phyloP scores from a whole-genome alignment of 2,888 invertebrate genomes.

The Amiota mariae region DNA sequence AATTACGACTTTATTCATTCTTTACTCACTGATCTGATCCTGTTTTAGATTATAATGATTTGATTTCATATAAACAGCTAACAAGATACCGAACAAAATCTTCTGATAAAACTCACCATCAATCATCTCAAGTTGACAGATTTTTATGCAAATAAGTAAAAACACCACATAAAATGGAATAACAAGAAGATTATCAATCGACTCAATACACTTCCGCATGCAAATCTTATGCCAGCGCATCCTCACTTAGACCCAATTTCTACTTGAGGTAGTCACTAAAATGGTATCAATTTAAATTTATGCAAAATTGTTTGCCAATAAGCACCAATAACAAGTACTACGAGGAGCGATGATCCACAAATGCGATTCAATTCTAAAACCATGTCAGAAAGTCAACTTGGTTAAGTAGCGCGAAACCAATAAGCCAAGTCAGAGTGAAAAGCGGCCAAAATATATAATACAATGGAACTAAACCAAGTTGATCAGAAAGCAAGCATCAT shows the following conservation, averaged over 20 bases:
- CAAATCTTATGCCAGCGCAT: conserved; percentile 45
- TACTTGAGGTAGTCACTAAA: conserved; percentile 1
- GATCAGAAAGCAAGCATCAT: conserved; percentile 35
- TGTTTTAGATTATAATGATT: too few species aligned
- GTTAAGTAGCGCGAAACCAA: conserved; percentile 48
- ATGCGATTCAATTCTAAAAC: neutral
- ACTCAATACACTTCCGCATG: neutral
- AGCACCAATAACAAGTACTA: conserved; percentile 24
- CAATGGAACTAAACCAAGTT: conserved; percentile 23
- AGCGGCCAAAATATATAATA: conserved; percentile 45
- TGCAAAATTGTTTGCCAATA: conserved; percentile 37
- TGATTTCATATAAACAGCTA: too few species aligned
- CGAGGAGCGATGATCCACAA: conserved; percentile 34
- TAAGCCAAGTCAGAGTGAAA: conserved; percentile 45
- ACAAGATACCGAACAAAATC: neutral
- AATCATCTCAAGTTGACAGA: conserved; percentile 48
- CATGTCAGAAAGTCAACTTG: conserved; percentile 55
- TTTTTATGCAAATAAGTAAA: conserved; percentile 36
- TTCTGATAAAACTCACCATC: conserved; percentile 17
- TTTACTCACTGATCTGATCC: too few species aligned
- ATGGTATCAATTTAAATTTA: conserved; percentile 31
- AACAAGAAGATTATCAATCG: neutral
- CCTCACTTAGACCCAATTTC: conserved; percentile 45
- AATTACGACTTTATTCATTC: too few species aligned
- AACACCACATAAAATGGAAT: conserved; percentile 25